Evolutionary conservation across 1,140 invertebrate species (phyloP), one percentile per base, ranked within the genome.

Genomic region (Coptotermes formosanus): DNA sequence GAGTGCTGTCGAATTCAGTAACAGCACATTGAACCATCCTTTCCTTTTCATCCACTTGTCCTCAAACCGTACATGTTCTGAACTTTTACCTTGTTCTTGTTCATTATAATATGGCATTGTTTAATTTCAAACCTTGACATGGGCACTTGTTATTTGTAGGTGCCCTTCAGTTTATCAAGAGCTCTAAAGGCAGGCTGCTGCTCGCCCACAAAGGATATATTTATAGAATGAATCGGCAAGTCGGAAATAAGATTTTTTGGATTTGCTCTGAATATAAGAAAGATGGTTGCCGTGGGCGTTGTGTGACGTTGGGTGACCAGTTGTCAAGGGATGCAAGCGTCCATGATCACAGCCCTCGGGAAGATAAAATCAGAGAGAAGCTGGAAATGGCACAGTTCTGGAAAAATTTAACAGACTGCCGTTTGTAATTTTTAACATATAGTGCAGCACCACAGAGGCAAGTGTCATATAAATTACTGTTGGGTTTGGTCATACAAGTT

Each of bases 181-280:
- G 64, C 14, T 25, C 25, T n/a, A 75, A 75, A 75, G 64, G 64
- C 64, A 75, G n/a, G 8, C 64, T 75, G 64, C 64, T 75, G 14
- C 64, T 75, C 64, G n/a, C 64, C 64, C 64, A 75, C 64, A 75
- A 75, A n/a, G 64, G 64, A 75, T 75, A 75, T 75, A 75, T 75
- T 75, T 75, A 75, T 75, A 75, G 64, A 30, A 75, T 75, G 64
- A 75, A 75, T 75, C 64, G 64, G n/a, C 64, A 75, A 75, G 64
- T 75, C 30, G 64, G 64, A 75, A 30, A 75, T 75, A 75, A 30
- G 64, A 75, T 25, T 25, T 75, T 75, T 75, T 75, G 64, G 64
- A 75, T 75, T 75, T 75, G 64, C n/a, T 75, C 64, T 14, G 64
- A 75, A 75, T 75, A 75, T 75, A 75, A 75, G 64, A 75, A 75